Evolutionary conservation across 1,140 invertebrate genomes (phyloP).

Genomic region (Theocolax elegans): DNA sequence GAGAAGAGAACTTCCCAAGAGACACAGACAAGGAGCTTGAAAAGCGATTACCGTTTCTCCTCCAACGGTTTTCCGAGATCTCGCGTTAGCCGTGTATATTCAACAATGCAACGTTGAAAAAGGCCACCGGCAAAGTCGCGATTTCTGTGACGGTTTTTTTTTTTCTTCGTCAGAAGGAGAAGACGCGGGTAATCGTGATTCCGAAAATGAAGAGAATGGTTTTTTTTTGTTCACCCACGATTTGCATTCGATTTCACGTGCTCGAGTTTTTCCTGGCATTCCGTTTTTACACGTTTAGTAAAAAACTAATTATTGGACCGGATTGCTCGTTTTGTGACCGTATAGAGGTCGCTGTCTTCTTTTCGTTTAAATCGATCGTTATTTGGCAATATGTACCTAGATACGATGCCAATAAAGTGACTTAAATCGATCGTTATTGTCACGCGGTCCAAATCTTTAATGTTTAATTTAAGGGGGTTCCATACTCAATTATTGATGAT

Average conservation of each 20-base stretch:
- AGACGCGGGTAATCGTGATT: conserved; percentile 14
- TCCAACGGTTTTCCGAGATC: background rate
- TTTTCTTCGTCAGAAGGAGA: too few species aligned
- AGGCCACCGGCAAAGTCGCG: background rate
- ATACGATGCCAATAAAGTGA: too few species aligned
- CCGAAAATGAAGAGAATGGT: background rate
- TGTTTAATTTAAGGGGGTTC: too few species aligned
- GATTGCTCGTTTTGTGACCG: too few species aligned
- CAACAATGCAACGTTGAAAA: background rate
- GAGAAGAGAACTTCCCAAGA: background rate
- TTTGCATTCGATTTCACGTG: background rate
- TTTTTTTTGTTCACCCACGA: background rate
- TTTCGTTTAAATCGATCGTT: too few species aligned
- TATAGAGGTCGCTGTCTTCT: too few species aligned
- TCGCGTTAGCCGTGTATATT: background rate
- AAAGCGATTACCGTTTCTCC: conserved; percentile 22
- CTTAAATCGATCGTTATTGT: too few species aligned
- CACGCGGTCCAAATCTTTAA: too few species aligned
- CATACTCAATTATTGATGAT: too few species aligned
- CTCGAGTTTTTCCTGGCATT: background rate
- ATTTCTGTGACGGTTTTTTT: conserved; percentile 5
- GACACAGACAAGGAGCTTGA: background rate
- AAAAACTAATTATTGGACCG: background rate
- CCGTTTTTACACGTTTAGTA: background rate
- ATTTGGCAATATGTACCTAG: too few species aligned